Base-by-base conservation (phyloP, 1,140 invertebrate species). In the Gryon sp. region DNA sequence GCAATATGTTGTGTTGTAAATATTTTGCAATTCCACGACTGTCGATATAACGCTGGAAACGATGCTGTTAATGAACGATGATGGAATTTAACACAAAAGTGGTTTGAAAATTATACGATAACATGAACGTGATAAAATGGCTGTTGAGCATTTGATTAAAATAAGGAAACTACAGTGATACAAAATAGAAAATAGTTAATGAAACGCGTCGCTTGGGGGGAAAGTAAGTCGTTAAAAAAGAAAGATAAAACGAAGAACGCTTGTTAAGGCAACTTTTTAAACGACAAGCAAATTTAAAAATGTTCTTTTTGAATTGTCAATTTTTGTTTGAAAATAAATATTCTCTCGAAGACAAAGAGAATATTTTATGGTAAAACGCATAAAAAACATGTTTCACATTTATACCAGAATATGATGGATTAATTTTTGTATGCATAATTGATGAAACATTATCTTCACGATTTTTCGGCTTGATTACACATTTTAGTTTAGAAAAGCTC, bases 261-360 rank as follows among this genome's bases (percentile, higher is more conserved):
- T 59, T 53, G 45, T 59, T 59, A 69, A 28, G 43, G 52, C 40
- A 69, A n/a, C n/a, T n/a, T n/a, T n/a, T n/a, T n/a, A n/a, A n/a
- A n/a, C n/a, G n/a, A n/a, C n/a, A n/a, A 14, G 7, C 1, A 14
- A 55, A 66, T 24, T 18, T 24, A 7, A 53, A 65, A 55, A n/a
- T n/a, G n/a, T n/a, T n/a, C n/a, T 48, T 48, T n/a, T n/a, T n/a
- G n/a, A n/a, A n/a, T n/a, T n/a, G n/a, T n/a, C n/a, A n/a, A n/a
- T n/a, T n/a, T n/a, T n/a, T n/a, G n/a, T n/a, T n/a, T n/a, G n/a
- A n/a, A n/a, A n/a, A n/a, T n/a, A 28, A 28, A 7, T 28, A 7
- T n/a, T 28, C 26, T n/a, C n/a, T n/a, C n/a, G n/a, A n/a, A n/a
- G n/a, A n/a, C n/a, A n/a, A n/a, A n/a, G n/a, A n/a, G n/a, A n/a